Evolutionary conservation across 2,797 vertebrate species (phyloP).

Genomic region (Peromyscus aztecus): DNA sequence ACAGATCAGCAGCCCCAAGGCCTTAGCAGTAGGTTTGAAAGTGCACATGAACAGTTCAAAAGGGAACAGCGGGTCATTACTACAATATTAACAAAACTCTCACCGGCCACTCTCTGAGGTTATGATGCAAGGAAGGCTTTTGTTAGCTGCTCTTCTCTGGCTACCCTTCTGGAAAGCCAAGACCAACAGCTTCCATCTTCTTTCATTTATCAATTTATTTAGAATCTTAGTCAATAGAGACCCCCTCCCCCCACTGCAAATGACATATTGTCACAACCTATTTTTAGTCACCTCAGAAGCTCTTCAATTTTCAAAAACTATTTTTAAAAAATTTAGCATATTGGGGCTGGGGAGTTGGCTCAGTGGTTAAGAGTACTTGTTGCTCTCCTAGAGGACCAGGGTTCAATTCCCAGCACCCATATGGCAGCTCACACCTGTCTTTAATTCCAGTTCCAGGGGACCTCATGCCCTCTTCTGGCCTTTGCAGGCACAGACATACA

Average conservation of each 20-base stretch:
- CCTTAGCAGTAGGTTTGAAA: not conserved
- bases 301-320: not conserved
- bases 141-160: not conserved
- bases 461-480: not conserved
- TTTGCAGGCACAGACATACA: not conserved
- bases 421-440: not conserved
- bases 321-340: not conserved
- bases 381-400: not conserved
- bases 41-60: not conserved
- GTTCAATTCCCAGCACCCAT: not conserved
- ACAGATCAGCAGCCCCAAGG: not conserved
- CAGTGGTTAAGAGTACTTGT: not conserved
- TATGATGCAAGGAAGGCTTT: constrained; percentile 60
- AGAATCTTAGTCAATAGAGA: not conserved
- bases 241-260: not conserved
- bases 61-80: not conserved
- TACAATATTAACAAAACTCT: constrained; percentile 22
- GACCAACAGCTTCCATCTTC: not conserved
- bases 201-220: constrained; percentile 64
- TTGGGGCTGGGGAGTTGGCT: not conserved
- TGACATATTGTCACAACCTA: not conserved
- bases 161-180: constrained; percentile 51
- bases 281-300: not conserved
- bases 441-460: not conserved
- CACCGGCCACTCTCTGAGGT: not conserved